Conservation (phyloP, 2,797 vertebrate species). For the Bothrops alternatus region DNA sequence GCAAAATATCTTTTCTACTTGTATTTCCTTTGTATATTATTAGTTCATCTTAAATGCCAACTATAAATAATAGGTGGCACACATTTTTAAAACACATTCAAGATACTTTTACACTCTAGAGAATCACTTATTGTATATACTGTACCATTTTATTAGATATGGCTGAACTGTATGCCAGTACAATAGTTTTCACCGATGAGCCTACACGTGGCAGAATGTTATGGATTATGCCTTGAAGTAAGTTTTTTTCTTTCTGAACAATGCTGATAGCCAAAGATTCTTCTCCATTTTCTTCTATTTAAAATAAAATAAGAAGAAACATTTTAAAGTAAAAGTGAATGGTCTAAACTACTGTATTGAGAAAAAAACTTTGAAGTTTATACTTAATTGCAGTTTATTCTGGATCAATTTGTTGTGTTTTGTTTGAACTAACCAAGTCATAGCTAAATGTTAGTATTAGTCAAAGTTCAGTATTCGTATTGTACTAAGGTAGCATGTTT, state of each 20-base stretch:
- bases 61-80: background rate
- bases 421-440: background rate
- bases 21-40: background rate
- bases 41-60: background rate
- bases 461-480: background rate
- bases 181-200: constrained; percentile 86
- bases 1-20: background rate
- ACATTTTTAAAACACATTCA: background rate
- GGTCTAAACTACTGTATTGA: background rate
- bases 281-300: constrained; percentile 80
- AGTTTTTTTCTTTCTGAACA: constrained; percentile 87
- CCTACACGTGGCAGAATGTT: constrained; percentile 88
- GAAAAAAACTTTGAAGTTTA: background rate
- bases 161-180: constrained; percentile 92
- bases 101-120: background rate
- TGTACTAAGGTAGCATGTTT: background rate
- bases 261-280: constrained; percentile 81
- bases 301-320: constrained; percentile 49
- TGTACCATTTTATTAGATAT: constrained; percentile 95
- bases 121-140: constrained; percentile 6
- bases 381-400: background rate
- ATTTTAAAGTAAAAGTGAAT: background rate
- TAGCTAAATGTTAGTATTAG: background rate
- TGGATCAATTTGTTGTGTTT: background rate
- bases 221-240: constrained; percentile 91